Conservation (phyloP, 2,113 vertebrate genomes). For the Actinemys pallida region DNA sequence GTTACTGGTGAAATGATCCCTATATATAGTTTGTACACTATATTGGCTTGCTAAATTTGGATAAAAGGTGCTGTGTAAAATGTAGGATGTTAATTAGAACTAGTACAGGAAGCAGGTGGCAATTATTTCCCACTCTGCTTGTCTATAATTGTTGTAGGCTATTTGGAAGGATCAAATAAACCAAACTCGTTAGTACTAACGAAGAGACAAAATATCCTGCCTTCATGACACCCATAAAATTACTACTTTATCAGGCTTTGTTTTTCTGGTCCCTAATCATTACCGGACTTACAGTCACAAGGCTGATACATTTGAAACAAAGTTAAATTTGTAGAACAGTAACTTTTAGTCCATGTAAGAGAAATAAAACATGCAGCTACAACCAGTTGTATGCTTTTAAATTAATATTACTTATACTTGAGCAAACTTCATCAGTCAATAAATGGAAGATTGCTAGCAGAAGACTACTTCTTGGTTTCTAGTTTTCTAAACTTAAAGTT, state of each 20-base stretch:
- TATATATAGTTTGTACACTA: neutral
- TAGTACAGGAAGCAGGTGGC: neutral
- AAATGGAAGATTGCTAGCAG: neutral
- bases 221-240: neutral
- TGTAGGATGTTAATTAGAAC: neutral
- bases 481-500: neutral
- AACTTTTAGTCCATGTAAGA: neutral
- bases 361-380: neutral
- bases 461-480: neutral
- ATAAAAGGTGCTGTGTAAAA: neutral
- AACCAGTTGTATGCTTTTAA: conserved; percentile 2
- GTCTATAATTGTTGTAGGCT: conserved; percentile 5
- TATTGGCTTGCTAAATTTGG: neutral
- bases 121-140: neutral
- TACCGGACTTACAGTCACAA: neutral
- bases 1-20: neutral
- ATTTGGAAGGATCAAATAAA: neutral
- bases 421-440: neutral
- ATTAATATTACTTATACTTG: neutral
- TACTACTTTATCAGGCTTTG: neutral
- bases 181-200: neutral
- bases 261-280: neutral
- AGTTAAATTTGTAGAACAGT: neutral
- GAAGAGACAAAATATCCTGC: neutral
- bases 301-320: neutral